A percentile compares a stretch with the other conserved stretches of the same genome.
Conservation (phyloP, 2,797 vertebrate species). For the Ptychobarbus kaznakovi region DNA sequence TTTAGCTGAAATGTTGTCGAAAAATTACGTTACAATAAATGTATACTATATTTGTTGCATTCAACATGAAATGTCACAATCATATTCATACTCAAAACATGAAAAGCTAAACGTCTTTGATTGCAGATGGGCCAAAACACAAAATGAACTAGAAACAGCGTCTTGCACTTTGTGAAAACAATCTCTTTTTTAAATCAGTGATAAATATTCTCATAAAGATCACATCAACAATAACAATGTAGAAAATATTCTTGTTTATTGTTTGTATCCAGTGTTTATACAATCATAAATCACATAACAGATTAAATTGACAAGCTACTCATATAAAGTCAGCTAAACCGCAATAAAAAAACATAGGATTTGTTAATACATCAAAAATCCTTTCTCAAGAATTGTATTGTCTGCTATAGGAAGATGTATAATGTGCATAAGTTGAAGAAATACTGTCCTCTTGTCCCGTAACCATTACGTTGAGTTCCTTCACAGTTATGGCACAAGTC, state of each 20-base stretch:
- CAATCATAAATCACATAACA: neutral
- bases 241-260: constrained; percentile 11
- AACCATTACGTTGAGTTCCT: neutral
- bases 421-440: neutral
- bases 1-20: neutral
- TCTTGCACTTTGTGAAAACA: neutral
- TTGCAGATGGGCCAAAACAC: neutral
- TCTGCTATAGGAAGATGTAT: neutral
- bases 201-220: neutral
- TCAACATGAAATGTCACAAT: neutral
- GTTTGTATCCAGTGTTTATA: neutral
- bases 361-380: neutral
- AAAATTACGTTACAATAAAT: neutral
- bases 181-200: neutral
- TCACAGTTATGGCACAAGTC: neutral
- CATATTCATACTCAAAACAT: neutral
- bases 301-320: neutral
- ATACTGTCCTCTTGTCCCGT: neutral
- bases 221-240: neutral
- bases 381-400: neutral
- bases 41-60: neutral
- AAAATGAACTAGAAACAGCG: neutral
- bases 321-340: neutral
- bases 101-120: neutral
- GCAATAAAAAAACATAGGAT: neutral